Conservation (phyloP, 1,140 invertebrate species). For the Cephus cinctus region DNA sequence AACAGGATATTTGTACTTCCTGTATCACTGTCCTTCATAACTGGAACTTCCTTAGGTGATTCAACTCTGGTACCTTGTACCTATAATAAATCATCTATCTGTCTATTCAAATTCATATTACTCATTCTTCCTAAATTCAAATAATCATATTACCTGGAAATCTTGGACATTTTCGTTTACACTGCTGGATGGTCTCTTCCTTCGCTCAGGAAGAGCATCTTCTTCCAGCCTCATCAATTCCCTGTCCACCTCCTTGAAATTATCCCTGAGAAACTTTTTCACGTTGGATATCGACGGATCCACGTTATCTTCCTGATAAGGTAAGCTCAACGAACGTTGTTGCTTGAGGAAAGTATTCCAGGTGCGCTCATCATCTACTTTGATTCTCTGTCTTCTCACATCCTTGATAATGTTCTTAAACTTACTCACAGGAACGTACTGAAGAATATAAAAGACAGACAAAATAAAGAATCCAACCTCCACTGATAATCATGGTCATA, state of each 20-base stretch:
- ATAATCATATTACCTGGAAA: not conserved
- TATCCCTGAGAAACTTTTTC: constrained; percentile 25
- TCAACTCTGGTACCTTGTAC: not conserved
- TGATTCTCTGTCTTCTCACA: constrained; percentile 36
- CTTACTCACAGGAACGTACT: constrained; percentile 45
- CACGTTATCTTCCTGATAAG: not conserved
- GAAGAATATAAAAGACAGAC: constrained; percentile 11
- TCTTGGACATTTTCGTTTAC: constrained; percentile 6
- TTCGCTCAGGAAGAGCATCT: constrained; percentile 27
- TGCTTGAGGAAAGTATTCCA: constrained; percentile 41
- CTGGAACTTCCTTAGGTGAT: not conserved
- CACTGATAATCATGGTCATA: not conserved
- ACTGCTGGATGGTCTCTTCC: constrained; percentile 11
- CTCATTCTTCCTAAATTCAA: constrained; percentile 8
- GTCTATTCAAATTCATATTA: not conserved
- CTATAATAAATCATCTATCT: constrained; percentile 9
- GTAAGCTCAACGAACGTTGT: constrained; percentile 13
- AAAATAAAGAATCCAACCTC: not conserved
- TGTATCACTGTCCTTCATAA: constrained; percentile 16
- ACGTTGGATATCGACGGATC: constrained; percentile 5
- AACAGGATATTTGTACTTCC: constrained; percentile 25
- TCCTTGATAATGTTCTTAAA: constrained; percentile 46
- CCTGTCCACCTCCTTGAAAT: constrained; percentile 28
- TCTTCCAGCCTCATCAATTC: constrained; percentile 35
- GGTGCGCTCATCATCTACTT: constrained; percentile 37